phyloP scores from a whole-genome alignment of 1,140 invertebrate genomes.

The Leptinotarsa defecta region DNA sequence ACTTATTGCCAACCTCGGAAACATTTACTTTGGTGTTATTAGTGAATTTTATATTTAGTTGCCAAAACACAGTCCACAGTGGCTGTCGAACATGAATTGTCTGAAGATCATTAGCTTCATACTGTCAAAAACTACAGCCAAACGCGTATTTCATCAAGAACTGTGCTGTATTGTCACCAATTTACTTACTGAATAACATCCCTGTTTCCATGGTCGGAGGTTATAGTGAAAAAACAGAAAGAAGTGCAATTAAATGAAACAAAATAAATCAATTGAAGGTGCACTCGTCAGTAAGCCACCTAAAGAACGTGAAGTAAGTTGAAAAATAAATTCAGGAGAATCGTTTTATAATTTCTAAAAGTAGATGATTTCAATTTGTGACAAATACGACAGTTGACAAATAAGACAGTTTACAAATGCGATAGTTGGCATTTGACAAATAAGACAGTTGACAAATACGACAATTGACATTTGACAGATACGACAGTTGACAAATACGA shows the following conservation, averaged over 20 bases:
- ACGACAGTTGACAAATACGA: too few species aligned
- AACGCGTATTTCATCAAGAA: not conserved
- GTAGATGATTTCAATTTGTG: too few species aligned
- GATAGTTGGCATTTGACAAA: too few species aligned
- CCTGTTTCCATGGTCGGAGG: constrained; percentile 68
- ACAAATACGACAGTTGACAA: too few species aligned
- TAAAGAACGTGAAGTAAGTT: too few species aligned
- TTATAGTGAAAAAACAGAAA: constrained; percentile 72
- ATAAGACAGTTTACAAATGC: too few species aligned
- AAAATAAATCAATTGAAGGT: constrained; percentile 67
- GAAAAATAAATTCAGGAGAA: too few species aligned
- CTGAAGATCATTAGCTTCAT: not conserved
- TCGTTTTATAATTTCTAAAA: too few species aligned
- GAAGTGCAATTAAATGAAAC: constrained; percentile 77
- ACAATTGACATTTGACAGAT: too few species aligned
- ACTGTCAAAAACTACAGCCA: constrained; percentile 29
- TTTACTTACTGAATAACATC: constrained; percentile 84
- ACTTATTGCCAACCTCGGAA: not conserved
- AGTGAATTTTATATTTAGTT: not conserved
- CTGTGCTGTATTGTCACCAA: constrained; percentile 22
- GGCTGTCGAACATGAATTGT: not conserved
- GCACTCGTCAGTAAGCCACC: constrained; percentile 27
- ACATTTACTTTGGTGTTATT: not conserved
- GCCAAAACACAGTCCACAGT: constrained; percentile 41
- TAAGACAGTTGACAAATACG: too few species aligned